Evolutionary conservation across 2,888 invertebrate species (phyloP).

Genomic region (Scaptomyza cyrtandrae): DNA sequence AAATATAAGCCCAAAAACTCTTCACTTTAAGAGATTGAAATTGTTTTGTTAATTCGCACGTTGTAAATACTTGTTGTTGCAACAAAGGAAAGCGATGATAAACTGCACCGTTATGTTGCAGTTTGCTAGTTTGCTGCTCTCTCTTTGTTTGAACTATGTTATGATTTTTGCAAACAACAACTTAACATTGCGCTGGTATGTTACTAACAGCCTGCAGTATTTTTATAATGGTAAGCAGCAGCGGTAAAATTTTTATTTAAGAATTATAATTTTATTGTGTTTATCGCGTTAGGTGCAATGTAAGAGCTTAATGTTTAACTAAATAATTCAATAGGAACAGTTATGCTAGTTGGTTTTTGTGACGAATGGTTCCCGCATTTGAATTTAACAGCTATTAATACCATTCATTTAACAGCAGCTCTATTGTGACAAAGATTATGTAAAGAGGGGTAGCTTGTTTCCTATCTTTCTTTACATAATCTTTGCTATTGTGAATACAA

Average conservation of each 20-base stretch:
- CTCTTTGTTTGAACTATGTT: conserved; percentile 50
- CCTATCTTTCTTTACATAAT: no score
- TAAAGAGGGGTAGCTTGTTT: no score
- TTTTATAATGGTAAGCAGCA: conserved; percentile 13
- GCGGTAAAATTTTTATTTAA: no score
- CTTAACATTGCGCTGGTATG: conserved; percentile 17
- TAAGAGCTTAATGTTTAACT: background rate
- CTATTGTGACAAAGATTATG: no score
- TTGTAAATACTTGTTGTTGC: conserved; percentile 28
- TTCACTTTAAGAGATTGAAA: background rate
- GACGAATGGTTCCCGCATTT: background rate
- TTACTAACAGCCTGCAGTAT: conserved; percentile 32
- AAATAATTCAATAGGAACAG: background rate
- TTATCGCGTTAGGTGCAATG: background rate
- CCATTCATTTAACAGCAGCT: background rate
- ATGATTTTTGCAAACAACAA: conserved; percentile 5
- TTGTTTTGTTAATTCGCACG: background rate
- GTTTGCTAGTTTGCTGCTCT: conserved; percentile 21
- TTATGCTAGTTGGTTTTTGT: background rate
- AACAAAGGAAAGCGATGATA: conserved; percentile 47
- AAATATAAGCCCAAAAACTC: background rate
- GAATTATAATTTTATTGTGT: background rate
- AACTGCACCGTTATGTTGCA: conserved; percentile 39
- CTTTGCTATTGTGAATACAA: background rate
- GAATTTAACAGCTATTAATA: background rate